Evolutionary conservation across 2,888 invertebrate species (phyloP).

Genomic region (Punctoribates punctum): DNA sequence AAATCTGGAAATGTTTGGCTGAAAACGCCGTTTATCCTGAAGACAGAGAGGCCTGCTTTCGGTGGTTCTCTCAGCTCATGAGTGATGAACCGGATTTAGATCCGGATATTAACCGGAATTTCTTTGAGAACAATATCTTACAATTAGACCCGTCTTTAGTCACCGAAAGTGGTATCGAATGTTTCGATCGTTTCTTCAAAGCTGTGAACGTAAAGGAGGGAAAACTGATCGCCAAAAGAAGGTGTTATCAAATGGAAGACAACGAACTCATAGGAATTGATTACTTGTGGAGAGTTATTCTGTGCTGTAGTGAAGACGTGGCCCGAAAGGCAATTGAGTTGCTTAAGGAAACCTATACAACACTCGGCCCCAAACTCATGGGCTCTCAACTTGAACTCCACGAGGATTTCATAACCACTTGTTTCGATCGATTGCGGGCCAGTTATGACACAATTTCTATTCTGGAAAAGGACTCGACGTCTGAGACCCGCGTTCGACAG

Average conservation of each 20-base stretch:
- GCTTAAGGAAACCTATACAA: slow-evolving; percentile 87
- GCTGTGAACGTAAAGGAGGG: slow-evolving; percentile 92
- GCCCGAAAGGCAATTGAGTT: slow-evolving; percentile 86
- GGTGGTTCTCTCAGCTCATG: slow-evolving; percentile 92
- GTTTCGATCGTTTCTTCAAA: slow-evolving; percentile 80
- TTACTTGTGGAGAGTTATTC: slow-evolving; percentile 90
- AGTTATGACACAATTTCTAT: slow-evolving; percentile 76
- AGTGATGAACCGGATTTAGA: slow-evolving; percentile 94
- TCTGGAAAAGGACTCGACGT: slow-evolving; percentile 60
- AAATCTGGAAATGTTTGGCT: slow-evolving; percentile 93
- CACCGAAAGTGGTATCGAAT: slow-evolving; percentile 90
- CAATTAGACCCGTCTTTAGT: slow-evolving; percentile 83
- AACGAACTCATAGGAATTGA: slow-evolving; percentile 92
- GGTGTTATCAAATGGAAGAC: slow-evolving; percentile 74
- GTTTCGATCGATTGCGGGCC: slow-evolving; percentile 80
- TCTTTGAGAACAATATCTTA: slow-evolving; percentile 90
- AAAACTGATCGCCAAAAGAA: slow-evolving; percentile 77
- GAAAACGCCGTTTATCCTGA: slow-evolving; percentile 85
- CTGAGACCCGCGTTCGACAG: slow-evolving; percentile 59
- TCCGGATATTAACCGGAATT: slow-evolving; percentile 89
- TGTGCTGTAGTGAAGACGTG: slow-evolving; percentile 85
- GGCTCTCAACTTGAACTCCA: slow-evolving; percentile 74
- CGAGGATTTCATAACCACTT: slow-evolving; percentile 84
- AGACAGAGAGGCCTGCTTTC: slow-evolving; percentile 94
- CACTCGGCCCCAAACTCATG: slow-evolving; percentile 79